phyloP scores from a whole-genome alignment of 2,797 vertebrate species.

The Peromyscus melanophrys region DNA sequence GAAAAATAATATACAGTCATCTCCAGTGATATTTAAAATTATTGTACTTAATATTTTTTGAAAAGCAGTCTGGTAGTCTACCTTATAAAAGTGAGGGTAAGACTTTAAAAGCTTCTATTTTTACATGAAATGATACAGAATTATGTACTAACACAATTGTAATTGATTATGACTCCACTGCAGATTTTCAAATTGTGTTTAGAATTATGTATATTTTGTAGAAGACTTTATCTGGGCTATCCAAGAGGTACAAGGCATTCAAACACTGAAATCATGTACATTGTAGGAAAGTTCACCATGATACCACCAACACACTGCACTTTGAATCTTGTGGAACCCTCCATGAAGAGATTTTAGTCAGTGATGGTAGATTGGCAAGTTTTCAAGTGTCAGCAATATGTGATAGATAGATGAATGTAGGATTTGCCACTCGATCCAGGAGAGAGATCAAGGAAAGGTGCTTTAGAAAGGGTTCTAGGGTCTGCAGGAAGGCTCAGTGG shows the following conservation, averaged over 20 bases:
- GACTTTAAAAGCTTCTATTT: conserved; percentile 9
- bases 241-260: background rate
- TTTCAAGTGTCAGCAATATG: conserved; percentile 14
- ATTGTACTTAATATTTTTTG: background rate
- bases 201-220: conserved; percentile 30
- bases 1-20: conserved; percentile 14
- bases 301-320: background rate
- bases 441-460: background rate
- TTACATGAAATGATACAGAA: conserved; percentile 2
- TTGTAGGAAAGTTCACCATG: background rate
- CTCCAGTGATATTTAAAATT: background rate
- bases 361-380: background rate
- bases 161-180: conserved; percentile 16
- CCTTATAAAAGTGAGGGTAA: background rate
- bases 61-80: conserved; percentile 37
- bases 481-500: background rate
- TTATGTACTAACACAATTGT: conserved; percentile 7
- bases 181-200: conserved; percentile 25
- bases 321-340: background rate
- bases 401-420: background rate
- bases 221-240: conserved; percentile 37
- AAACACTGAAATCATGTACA: background rate
- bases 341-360: conserved; percentile 39
- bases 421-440: background rate
- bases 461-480: conserved; percentile 1